Base-by-base conservation (phyloP, 1,140 invertebrate genomes). In the Manduca sexta region DNA sequence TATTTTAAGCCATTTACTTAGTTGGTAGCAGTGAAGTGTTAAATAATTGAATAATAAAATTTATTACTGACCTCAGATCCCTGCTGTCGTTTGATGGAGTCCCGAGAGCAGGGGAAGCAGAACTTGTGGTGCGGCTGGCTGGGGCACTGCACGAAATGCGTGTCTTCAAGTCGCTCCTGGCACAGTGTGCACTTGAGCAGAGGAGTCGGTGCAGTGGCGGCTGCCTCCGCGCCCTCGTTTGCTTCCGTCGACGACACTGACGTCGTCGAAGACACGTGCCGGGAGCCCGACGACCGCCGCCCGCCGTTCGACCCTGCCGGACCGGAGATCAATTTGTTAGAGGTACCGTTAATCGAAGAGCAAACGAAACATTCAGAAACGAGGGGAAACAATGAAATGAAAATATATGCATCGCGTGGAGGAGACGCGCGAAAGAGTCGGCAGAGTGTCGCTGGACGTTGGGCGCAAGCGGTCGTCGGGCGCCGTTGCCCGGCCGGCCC, bases 141-240 rank as follows among this genome's bases (percentile, higher is more conserved):
- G 12, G 98, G 98, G 81, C 98, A 99, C 86, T 99, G 98, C 47
- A 99, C 98, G 86, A 99, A 99, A 86, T 99, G 98, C 0, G 98
- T 99, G 86, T 99, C 98, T 82, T 99, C 98, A 30, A 99, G 90
- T 35, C 97, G 91, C 86, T 99, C 97, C 74, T 98, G 95, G 84
- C 98, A 99, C 12, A 99, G 88, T 10, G 97, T 99, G 86, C 97
- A 92, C 83, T 90, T 92, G 46, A 89, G 88, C 40, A 87, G 91
- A 48, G 86, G 88, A 15, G 87, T 89, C 14, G 56, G 88, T 63
- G 44, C 69, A 59, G 52, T 84, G 52, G 68, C 83, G 54, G 67
- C 79, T 61, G 69, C 79, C 49, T 69, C 75, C 38, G 64, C 59
- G 46, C 65, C 79, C 72, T 80, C 79, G 38, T 66, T 70, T 18